Base-by-base conservation (phyloP, 2,888 invertebrate species). In the Perithous albicinctus region DNA sequence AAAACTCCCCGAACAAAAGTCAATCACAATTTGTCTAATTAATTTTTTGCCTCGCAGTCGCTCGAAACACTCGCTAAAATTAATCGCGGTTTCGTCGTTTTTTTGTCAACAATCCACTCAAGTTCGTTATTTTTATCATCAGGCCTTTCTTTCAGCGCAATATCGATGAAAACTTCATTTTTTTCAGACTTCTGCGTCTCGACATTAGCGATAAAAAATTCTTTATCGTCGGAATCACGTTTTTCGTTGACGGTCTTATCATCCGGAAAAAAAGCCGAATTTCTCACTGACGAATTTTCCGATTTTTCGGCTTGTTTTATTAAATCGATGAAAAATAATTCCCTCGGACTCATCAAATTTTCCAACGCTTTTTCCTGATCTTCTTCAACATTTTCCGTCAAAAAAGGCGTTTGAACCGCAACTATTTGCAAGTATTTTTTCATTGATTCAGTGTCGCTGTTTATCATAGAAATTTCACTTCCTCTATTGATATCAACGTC, bases 271-370 rank as follows among this genome's bases (percentile, higher is more conserved):
- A 63, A 20, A 8, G 2, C 5, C 35, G 35, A n/a, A 6, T 56
- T 56, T 32, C n/a, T 79, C 74, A 15, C 8, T 41, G 32, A 35
- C 12, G 23, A 59, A 64, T 56, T n/a, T 26, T 87, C 86, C 1
- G 78, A 82, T 61, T 78, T 84, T n/a, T 92, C 90, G 0, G 91
- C 92, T 41, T 87, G 88, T 80, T 89, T 89, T 32, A 92, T 90
- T 38, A 93, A 85, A 86, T 93, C 93, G 23, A 91, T 89, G 79
- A 93, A 93, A 82, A 93, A 93, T 76, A 93, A 84, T 84, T 93
- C 92, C 46, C 93, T 87, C 0, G 93, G 93, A 7, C 93, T 90
- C 73, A 93, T 78, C 7, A 91, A 88, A 10, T 82, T 77, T 32
- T 87, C 85, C 5, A 80, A 54, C 8, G 76, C 74, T 2, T 70